Conservation (phyloP, 2,888 invertebrate species). For the Metalampra italica region DNA sequence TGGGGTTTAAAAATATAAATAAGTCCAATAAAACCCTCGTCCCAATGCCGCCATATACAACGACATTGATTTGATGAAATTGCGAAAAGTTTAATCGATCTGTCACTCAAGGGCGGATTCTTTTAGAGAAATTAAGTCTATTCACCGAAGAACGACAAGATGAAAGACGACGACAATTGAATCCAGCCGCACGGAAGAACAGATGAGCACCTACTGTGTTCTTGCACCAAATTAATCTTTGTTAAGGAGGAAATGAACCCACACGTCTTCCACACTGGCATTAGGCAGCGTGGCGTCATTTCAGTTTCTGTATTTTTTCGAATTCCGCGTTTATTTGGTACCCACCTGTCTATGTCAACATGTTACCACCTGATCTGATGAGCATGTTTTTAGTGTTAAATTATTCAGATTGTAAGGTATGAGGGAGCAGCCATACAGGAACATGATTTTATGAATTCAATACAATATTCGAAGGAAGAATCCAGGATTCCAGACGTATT, state of each 20-base stretch:
- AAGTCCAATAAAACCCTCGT: conserved; percentile 21
- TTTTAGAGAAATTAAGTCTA: conserved; percentile 14
- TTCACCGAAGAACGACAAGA: conserved; percentile 4
- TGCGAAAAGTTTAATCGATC: conserved; percentile 41
- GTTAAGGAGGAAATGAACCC: neutral
- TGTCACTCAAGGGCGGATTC: conserved; percentile 33
- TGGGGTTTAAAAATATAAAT: conserved; percentile 18
- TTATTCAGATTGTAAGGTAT: no score
- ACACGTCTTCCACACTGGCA: no score
- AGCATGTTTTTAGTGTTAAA: no score
- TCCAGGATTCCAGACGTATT: no score
- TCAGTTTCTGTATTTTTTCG: no score
- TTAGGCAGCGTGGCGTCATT: no score
- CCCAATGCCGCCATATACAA: conserved; percentile 5
- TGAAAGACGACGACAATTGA: conserved; percentile 7
- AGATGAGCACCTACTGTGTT: conserved; percentile 5
- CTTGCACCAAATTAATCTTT: neutral
- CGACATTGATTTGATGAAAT: conserved; percentile 28
- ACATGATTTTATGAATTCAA: no score
- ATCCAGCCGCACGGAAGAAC: conserved; percentile 2
- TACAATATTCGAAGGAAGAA: no score
- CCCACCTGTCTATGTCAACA: no score
- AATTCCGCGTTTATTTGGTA: no score
- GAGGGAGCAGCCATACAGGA: no score
- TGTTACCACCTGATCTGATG: no score